phyloP scores from a whole-genome alignment of 2,888 invertebrate genomes.

The Drosophila subquinaria region DNA sequence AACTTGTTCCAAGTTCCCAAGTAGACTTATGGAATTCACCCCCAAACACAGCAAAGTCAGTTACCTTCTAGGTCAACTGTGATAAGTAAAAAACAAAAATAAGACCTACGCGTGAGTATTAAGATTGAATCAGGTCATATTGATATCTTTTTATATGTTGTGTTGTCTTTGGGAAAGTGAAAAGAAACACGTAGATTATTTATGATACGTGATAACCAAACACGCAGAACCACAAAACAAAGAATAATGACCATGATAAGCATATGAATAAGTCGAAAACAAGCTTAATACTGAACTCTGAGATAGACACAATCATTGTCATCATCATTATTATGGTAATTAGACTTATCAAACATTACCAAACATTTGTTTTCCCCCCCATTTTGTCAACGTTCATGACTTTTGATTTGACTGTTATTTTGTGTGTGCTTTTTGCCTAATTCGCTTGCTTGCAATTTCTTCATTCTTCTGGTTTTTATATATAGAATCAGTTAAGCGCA shows the following conservation, averaged over 20 bases:
- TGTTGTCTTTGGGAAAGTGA: constrained; percentile 24
- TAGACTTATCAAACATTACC: constrained; percentile 18
- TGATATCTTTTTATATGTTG: background rate
- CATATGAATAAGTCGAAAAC: constrained; percentile 6
- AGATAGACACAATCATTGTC: constrained; percentile 4
- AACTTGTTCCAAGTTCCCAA: background rate
- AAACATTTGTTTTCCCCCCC: constrained; percentile 22
- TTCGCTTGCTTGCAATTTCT: constrained; percentile 35
- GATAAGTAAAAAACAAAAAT: constrained; percentile 8
- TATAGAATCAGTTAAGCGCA: constrained; percentile 57
- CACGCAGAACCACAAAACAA: constrained; percentile 3
- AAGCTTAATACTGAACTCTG: background rate
- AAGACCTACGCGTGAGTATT: constrained; percentile 10
- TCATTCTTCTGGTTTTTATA: constrained; percentile 21
- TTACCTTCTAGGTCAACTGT: constrained; percentile 20
- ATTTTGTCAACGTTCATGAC: constrained; percentile 37
- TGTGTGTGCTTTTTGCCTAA: constrained; percentile 11
- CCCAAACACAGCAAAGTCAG: background rate
- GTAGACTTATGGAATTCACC: background rate
- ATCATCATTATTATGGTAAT: constrained; percentile 22
- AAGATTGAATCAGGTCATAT: constrained; percentile 28
- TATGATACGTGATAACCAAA: constrained; percentile 26
- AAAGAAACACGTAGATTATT: constrained; percentile 45
- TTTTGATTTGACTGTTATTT: constrained; percentile 20
- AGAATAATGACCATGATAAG: constrained; percentile 26